A percentile compares a stretch with the other conserved stretches of the same genome.
Conservation (phyloP, 2,797 vertebrate genomes). For the Sebastes minor region DNA sequence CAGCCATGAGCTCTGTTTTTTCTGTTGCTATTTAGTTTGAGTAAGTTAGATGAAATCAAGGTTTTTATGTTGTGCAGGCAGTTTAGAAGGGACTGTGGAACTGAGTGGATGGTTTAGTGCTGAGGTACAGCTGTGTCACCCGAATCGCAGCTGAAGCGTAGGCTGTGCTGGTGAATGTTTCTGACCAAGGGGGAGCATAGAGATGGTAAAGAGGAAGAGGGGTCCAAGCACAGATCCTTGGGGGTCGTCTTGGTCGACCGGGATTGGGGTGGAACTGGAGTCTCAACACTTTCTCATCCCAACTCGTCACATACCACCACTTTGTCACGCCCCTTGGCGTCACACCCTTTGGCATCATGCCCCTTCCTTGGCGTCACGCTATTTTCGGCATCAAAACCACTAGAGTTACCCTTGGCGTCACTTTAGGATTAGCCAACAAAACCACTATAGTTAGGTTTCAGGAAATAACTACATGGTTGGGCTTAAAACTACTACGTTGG, state of each 20-base stretch:
- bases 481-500: background rate
- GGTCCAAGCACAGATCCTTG: background rate
- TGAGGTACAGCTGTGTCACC: too few relatives aligned
- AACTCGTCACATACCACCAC: too few relatives aligned
- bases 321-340: too few relatives aligned
- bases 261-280: background rate
- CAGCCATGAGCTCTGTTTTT: too few relatives aligned
- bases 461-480: background rate
- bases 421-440: background rate
- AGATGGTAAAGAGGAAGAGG: background rate
- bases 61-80: too few relatives aligned
- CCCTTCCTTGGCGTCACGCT: too few relatives aligned
- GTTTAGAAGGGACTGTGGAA: too few relatives aligned
- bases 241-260: background rate
- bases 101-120: background rate
- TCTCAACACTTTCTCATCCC: background rate
- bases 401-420: background rate
- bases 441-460: background rate
- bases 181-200: background rate
- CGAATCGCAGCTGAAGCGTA: background rate
- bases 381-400: too few relatives aligned
- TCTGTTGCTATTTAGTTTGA: too few relatives aligned
- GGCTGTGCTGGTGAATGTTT: background rate
- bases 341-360: too few relatives aligned
- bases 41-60: too few relatives aligned